Conservation (phyloP, 2,888 invertebrate genomes). For the Chrysopilus asiliformis region DNA sequence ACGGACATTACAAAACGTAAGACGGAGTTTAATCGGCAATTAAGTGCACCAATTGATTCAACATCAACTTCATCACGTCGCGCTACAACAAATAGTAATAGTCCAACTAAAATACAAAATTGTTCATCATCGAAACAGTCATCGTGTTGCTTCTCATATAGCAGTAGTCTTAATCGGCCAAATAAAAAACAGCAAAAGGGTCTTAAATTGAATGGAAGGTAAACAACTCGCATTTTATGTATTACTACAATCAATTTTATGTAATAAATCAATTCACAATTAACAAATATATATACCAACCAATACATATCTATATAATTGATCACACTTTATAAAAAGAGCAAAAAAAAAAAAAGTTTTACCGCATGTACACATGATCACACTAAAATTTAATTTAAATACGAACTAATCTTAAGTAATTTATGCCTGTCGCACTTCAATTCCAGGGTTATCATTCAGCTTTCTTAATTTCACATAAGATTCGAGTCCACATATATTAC, state of each 20-base stretch:
- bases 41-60: constrained; percentile 35
- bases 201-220: constrained; percentile 34
- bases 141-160: constrained; percentile 26
- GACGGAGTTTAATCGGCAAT: constrained; percentile 35
- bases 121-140: constrained; percentile 28
- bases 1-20: constrained; percentile 32
- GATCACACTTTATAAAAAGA: too few species aligned
- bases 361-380: too few species aligned
- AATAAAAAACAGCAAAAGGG: constrained; percentile 32
- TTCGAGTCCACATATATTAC: too few species aligned
- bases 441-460: too few species aligned
- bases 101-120: constrained; percentile 20
- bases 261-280: neutral
- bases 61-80: constrained; percentile 16
- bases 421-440: too few species aligned
- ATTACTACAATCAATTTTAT: constrained; percentile 3
- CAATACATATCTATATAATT: too few species aligned
- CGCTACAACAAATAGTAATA: constrained; percentile 21
- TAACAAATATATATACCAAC: too few species aligned
- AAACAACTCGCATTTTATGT: constrained; percentile 16
- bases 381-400: too few species aligned
- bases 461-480: too few species aligned
- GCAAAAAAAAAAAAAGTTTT: too few species aligned
- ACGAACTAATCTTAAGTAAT: too few species aligned
- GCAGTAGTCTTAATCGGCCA: constrained; percentile 34